These are phyloP conservation scores for Uromys caudimaculatus DNA, from an alignment of 2,797 vertebrate genomes.

Conservation along the genomic window DNA sequence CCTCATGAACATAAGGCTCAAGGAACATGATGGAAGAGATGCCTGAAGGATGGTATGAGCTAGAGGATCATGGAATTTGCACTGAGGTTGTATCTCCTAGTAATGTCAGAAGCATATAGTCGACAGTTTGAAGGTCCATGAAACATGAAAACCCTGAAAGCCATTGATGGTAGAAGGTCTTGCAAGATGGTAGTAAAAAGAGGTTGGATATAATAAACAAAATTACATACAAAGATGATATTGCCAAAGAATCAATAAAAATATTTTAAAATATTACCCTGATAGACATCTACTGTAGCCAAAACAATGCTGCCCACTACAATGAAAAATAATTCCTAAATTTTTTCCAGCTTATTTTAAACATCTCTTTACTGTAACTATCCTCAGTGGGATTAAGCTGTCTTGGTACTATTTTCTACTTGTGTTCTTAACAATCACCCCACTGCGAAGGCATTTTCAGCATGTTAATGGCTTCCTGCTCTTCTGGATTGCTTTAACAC, in stretches of 20 bases:
- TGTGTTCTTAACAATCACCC: neutral
- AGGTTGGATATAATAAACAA: too few species aligned
- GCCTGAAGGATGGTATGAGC: neutral
- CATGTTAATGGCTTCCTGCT: neutral
- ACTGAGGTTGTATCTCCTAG: neutral
- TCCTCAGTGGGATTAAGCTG: neutral
- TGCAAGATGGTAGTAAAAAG: neutral
- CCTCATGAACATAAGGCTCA: neutral
- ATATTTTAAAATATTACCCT: neutral
- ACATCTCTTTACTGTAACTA: neutral
- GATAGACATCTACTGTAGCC: neutral
- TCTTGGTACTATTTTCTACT: neutral
- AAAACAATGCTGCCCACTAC: neutral
- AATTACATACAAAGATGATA: neutral
- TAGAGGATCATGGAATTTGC: neutral
- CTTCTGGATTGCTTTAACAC: neutral
- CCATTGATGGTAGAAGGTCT: neutral
- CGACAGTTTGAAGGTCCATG: fast-evolving
- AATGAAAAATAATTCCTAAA: neutral
- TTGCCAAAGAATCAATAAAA: neutral
- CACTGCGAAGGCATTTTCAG: neutral
- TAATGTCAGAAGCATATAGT: neutral
- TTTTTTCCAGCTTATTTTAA: neutral
- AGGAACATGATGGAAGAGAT: neutral
- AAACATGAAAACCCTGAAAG: too few species aligned